These are phyloP conservation scores for Callimorpha dominula DNA, from an alignment of 2,888 invertebrate species.

Conservation along the genomic window DNA sequence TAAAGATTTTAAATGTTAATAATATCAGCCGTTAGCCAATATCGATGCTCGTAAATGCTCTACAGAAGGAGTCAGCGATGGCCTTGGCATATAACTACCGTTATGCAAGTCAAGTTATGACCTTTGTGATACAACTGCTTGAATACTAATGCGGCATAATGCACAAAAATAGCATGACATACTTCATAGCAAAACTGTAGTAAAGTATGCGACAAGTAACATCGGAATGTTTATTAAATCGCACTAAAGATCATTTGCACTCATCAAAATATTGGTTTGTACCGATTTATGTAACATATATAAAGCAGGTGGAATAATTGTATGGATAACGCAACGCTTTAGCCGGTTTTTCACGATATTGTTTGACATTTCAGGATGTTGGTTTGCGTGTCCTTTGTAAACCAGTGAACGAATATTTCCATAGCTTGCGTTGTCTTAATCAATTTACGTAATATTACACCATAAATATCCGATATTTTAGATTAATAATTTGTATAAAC, in stretches of 20 bases:
- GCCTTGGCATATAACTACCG: constrained; percentile 12
- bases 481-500: no score
- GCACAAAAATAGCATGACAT: constrained; percentile 7
- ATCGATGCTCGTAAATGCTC: constrained; percentile 5
- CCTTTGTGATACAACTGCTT: constrained; percentile 7
- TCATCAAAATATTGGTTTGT: background rate
- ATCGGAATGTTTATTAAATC: background rate
- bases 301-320: no score
- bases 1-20: background rate
- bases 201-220: background rate
- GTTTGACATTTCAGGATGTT: no score
- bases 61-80: constrained; percentile 2
- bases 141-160: constrained; percentile 14
- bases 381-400: no score
- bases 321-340: no score
- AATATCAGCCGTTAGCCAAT: background rate
- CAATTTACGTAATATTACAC: no score
- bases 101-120: constrained; percentile 10
- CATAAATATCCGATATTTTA: no score
- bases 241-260: background rate
- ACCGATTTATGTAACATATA: no score
- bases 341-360: no score
- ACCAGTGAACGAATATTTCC: no score
- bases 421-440: no score
- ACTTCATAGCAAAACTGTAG: background rate